Base-by-base conservation (phyloP, 2,113 vertebrate genomes). In the Phoenicopterus ruber region DNA sequence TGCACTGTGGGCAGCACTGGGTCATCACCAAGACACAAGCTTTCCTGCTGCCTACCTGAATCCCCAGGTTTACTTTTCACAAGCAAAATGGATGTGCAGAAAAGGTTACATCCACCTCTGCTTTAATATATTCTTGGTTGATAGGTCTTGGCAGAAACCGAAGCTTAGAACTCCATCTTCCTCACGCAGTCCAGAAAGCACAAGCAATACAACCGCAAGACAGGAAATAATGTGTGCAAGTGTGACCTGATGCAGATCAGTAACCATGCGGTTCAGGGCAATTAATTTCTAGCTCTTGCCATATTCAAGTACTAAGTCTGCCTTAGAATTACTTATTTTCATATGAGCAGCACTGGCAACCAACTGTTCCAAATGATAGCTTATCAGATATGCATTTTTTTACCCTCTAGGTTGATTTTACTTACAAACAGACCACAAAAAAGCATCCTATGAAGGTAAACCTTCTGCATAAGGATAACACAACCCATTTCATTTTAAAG, bases 201-300 rank as follows among this genome's bases (percentile, higher is more conserved):
- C 78, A 81, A 17, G 10, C 52, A 25, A 28, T 14, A 74, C 26
- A 89, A 26, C 44, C 6, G 1, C 61, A 72, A 74, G 89, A 74
- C 40, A 57, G 52, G 18, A 89, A 86, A 90, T 49, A 77, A 77
- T 13, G 40, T 47, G 59, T 40, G 58, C 65, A 90, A 86, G 80
- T 26, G 7, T 80, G 66, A 87, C 76, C 90, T 78, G 82, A 86
- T 28, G 58, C 89, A 94, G 92, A 85, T 93, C 83, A 91, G 73
- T 34, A 93, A 85, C 55, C 69, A 52, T 11, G 40, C 16, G 20
- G 87, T 79, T 96, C 55, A 50, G 61, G 59, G 22, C 86, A 94
- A 95, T 90, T 94, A 49, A 96, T 93, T 96, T 93, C 95, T 57
- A 87, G 34, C 22, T 96, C 66, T 82, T 93, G 49, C 79, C 59